Conservation (phyloP, 2,113 vertebrate genomes). For the Arothron firmamentum region DNA sequence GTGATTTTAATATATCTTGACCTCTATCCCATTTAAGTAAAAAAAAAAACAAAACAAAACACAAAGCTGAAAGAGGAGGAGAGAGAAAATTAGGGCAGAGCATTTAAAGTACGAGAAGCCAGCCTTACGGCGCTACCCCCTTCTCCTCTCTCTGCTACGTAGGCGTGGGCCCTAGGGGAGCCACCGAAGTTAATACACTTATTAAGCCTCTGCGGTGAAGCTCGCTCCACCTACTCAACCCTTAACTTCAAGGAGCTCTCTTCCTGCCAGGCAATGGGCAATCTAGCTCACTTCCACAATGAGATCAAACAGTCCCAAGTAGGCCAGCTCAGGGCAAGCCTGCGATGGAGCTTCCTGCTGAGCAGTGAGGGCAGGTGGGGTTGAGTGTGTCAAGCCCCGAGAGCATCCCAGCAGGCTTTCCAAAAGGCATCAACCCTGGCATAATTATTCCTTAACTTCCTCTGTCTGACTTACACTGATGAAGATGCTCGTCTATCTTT, state of each 20-base stretch:
- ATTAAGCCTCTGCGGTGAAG: slow-evolving; percentile 73
- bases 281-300: slow-evolving; percentile 59
- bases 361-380: slow-evolving; percentile 56
- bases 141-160: slow-evolving; percentile 18
- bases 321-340: slow-evolving; percentile 65
- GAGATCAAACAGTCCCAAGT: slow-evolving; percentile 72
- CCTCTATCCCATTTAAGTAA: slow-evolving; percentile 8
- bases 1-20: slow-evolving; percentile 5
- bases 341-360: slow-evolving; percentile 58
- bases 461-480: slow-evolving; percentile 39
- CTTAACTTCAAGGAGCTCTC: slow-evolving; percentile 65
- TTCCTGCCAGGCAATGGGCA: slow-evolving; percentile 59
- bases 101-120: slow-evolving; percentile 36
- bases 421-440: slow-evolving; percentile 20
- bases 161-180: slow-evolving; percentile 62
- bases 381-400: slow-evolving; percentile 52
- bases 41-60: neutral
- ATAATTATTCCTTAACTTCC: slow-evolving; percentile 31
- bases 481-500: slow-evolving; percentile 63
- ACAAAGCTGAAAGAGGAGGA: neutral
- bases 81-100: slow-evolving; percentile 45
- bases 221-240: slow-evolving; percentile 64
- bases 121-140: slow-evolving; percentile 19
- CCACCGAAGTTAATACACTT: slow-evolving; percentile 69
- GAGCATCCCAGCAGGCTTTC: slow-evolving; percentile 66